These are phyloP conservation scores for Lepus americanus DNA, from an alignment of 2,113 vertebrate species.

Conservation along the genomic window DNA sequence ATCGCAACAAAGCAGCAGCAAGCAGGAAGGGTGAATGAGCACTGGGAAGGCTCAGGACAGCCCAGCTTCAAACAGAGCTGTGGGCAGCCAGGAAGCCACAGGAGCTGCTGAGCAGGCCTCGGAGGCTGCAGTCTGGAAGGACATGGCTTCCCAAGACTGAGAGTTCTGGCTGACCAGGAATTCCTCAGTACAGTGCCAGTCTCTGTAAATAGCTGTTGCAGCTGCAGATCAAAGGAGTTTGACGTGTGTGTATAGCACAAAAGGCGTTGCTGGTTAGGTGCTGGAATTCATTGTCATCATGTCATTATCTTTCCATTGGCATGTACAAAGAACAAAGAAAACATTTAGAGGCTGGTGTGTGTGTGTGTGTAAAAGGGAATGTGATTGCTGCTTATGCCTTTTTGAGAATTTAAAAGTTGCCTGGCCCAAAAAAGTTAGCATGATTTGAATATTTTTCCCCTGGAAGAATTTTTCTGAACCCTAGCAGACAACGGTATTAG, in stretches of 20 bases:
- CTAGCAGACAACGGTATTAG: neutral
- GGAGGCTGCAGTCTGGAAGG: neutral
- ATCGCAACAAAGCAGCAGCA: neutral
- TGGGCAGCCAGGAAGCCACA: conserved; percentile 21
- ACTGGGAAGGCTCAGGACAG: neutral
- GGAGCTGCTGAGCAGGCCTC: neutral
- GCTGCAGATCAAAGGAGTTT: conserved; percentile 66
- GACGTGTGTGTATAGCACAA: neutral
- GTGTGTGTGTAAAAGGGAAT: neutral
- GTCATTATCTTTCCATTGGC: neutral
- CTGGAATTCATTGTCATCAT: neutral
- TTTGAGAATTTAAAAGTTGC: neutral
- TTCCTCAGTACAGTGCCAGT: conserved; percentile 13
- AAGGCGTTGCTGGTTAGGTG: neutral
- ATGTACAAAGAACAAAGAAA: neutral
- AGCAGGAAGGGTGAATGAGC: too few relatives aligned
- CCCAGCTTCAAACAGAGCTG: neutral
- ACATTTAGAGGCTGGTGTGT: neutral
- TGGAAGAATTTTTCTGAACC: neutral
- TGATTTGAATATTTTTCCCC: neutral
- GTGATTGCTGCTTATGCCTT: neutral
- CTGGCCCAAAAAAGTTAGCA: neutral
- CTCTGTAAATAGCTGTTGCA: conserved; percentile 62
- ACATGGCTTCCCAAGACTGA: neutral
- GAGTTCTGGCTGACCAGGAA: conserved; percentile 51